Conservation (phyloP, 2,797 vertebrate genomes). For the Myotis vivesi region DNA sequence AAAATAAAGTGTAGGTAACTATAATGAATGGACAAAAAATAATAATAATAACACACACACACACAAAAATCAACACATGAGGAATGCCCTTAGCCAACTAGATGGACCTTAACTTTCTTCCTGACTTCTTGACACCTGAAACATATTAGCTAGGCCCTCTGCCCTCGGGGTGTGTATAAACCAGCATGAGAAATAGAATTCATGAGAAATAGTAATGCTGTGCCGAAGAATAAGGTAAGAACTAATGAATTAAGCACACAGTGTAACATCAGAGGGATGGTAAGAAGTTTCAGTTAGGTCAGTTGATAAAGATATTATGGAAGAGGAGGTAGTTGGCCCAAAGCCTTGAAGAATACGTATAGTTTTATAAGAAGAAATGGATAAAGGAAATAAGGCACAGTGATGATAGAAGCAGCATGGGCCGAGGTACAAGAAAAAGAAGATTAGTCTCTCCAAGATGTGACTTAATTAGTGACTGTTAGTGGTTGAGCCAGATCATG, state of each 20-base stretch:
- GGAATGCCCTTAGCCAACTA: not conserved
- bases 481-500: not conserved
- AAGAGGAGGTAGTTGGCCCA: not conserved
- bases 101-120: not conserved
- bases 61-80: not conserved
- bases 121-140: not conserved
- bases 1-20: not conserved
- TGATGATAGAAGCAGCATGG: not conserved
- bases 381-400: not conserved
- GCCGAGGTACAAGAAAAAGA: not conserved
- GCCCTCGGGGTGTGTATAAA: not conserved
- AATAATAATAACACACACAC: no score
- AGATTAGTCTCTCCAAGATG: not conserved
- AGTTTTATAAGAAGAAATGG: not conserved
- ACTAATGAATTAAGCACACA: fast-evolving
- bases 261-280: not conserved
- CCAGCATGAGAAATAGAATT: not conserved
- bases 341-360: not conserved
- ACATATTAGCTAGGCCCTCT: not conserved
- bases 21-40: not conserved
- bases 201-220: not conserved
- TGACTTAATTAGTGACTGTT: not conserved
- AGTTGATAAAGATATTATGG: not conserved
- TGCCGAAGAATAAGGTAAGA: not conserved
- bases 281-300: not conserved